A percentile compares a stretch with the other conserved stretches of the same genome.
These are phyloP conservation scores for Neoarius graeffei DNA, from an alignment of 2,113 vertebrate genomes.

Conservation along the genomic window DNA sequence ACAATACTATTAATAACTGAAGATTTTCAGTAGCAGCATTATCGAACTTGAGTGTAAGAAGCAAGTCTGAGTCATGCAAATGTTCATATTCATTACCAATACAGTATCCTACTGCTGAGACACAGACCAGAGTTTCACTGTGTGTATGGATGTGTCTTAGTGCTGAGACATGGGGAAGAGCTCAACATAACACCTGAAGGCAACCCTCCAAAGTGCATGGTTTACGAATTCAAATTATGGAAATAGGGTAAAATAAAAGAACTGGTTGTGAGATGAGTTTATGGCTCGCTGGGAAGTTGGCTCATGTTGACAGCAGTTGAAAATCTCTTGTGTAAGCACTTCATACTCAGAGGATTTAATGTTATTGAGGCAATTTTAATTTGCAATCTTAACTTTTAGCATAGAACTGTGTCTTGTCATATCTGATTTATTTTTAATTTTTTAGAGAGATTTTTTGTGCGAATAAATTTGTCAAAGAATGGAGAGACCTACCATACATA, in stretches of 20 bases:
- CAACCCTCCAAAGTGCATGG: conserved; percentile 61
- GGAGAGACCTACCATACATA: too few species aligned
- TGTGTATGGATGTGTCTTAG: conserved; percentile 22
- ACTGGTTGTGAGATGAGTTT: conserved; percentile 64
- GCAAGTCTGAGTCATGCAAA: conserved; percentile 19
- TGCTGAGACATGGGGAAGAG: conserved; percentile 54
- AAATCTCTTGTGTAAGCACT: conserved; percentile 58
- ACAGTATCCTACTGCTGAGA: conserved; percentile 43
- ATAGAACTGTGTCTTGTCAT: neutral
- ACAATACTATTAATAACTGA: conserved; percentile 28
- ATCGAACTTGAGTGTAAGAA: neutral
- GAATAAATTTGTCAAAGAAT: neutral
- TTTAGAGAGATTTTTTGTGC: neutral
- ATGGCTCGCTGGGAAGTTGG: conserved; percentile 60
- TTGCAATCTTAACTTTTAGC: neutral
- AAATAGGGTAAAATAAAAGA: conserved; percentile 74
- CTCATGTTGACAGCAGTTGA: conserved; percentile 59
- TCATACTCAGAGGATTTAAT: conserved; percentile 3
- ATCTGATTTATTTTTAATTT: neutral
- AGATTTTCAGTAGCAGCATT: neutral
- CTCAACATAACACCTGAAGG: conserved; percentile 57
- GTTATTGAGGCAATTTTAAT: conserved; percentile 18
- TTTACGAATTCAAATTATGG: conserved; percentile 76
- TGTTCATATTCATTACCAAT: conserved; percentile 52
- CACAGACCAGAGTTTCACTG: neutral